Conservation (phyloP, 2,113 vertebrate species). For the Choloepus hoffmanni region DNA sequence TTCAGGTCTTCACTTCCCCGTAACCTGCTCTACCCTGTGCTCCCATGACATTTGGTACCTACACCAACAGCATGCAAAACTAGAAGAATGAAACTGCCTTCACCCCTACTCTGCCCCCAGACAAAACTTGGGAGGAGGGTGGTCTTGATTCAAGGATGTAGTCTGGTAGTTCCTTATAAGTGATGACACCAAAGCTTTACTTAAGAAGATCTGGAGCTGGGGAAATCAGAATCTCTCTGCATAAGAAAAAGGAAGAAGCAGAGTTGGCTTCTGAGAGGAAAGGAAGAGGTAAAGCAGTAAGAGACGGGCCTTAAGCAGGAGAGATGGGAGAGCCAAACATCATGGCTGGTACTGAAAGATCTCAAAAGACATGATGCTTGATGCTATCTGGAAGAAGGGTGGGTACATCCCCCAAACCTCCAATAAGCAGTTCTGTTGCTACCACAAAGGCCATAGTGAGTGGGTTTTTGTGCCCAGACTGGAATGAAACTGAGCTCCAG, state of each 20-base stretch:
- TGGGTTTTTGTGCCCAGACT: neutral
- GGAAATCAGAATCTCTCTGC: neutral
- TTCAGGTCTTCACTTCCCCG: neutral
- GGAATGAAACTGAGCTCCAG: neutral
- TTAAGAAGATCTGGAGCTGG: neutral
- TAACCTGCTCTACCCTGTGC: neutral
- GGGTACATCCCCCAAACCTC: neutral
- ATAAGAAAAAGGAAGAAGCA: neutral
- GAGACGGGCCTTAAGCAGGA: no score
- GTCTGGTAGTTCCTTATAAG: neutral
- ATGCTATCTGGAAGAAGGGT: neutral
- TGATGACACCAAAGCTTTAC: neutral
- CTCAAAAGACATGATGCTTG: neutral
- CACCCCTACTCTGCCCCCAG: neutral
- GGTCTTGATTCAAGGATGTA: neutral
- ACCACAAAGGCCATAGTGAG: neutral
- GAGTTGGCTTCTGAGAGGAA: neutral
- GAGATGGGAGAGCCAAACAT: neutral
- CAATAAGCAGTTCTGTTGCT: neutral
- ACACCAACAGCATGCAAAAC: neutral
- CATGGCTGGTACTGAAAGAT: neutral
- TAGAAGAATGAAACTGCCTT: neutral
- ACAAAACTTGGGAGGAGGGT: neutral
- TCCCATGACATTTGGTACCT: fast-evolving
- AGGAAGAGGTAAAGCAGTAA: neutral